phyloP scores from a whole-genome alignment of 2,888 invertebrate genomes.

The Lasioglossum figueresi region DNA sequence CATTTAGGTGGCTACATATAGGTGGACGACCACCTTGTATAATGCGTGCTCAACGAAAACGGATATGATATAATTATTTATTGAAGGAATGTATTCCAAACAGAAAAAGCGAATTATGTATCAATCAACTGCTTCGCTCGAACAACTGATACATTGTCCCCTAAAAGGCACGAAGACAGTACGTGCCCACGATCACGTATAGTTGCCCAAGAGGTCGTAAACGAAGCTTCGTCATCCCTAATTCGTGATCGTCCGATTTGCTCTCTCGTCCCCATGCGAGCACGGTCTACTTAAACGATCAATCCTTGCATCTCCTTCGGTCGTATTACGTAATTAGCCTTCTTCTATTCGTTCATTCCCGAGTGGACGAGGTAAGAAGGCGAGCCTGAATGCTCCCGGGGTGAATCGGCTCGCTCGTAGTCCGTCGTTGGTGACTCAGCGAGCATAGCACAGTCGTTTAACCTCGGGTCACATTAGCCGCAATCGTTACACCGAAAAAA shows the following conservation, averaged over 20 bases:
- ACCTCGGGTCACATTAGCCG: constrained; percentile 50
- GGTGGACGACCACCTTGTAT: no score
- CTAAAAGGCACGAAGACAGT: neutral
- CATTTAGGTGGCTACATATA: no score
- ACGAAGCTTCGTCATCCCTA: constrained; percentile 47
- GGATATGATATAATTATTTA: no score
- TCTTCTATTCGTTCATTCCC: constrained; percentile 20
- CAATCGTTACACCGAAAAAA: constrained; percentile 64
- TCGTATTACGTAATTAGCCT: constrained; percentile 51
- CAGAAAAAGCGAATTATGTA: no score
- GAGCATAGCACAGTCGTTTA: constrained; percentile 34
- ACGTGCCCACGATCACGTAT: constrained; percentile 9
- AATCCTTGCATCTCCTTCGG: constrained; percentile 52
- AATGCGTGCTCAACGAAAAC: no score
- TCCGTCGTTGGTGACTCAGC: constrained; percentile 37
- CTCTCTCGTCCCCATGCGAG: constrained; percentile 26
- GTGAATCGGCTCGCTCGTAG: constrained; percentile 6
- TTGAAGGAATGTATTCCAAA: no score
- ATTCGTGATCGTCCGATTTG: constrained; percentile 50
- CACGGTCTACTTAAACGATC: constrained; percentile 43
- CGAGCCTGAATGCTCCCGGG: neutral
- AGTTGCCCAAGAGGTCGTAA: constrained; percentile 26
- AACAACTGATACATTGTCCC: neutral
- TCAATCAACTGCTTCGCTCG: no score
- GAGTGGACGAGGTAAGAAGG: constrained; percentile 39